Evolutionary conservation across 1,140 invertebrate species (phyloP).

Genomic region (Amphibalanus amphitrite): DNA sequence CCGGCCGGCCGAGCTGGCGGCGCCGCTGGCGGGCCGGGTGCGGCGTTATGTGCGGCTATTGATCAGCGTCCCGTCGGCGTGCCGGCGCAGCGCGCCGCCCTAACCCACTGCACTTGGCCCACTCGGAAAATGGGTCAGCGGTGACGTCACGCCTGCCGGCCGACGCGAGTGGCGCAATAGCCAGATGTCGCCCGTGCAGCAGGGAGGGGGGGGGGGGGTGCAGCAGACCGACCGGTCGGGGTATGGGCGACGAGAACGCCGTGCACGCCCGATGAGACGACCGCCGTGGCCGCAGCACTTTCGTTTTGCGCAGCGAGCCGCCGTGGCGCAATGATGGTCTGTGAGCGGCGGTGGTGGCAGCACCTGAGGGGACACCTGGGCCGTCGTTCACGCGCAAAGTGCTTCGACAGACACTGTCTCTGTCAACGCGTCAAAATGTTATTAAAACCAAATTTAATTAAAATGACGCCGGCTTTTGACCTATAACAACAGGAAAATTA

Average conservation of each 20-base stretch:
- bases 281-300: neutral
- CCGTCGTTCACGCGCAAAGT: no score
- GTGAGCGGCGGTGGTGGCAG: neutral
- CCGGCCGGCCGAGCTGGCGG: neutral
- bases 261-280: neutral
- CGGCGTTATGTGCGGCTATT: neutral
- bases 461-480: no score
- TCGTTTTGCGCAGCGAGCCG: neutral
- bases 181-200: neutral
- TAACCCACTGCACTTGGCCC: neutral
- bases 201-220: no score
- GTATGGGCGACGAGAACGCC: neutral
- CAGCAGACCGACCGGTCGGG: no score
- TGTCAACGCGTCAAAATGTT: no score
- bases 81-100: no score
- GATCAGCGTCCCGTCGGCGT: neutral
- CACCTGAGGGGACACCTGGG: no score
- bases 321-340: neutral
- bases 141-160: neutral
- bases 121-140: neutral
- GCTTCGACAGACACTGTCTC: no score
- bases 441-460: no score
- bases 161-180: neutral
- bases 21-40: neutral
- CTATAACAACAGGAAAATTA: no score